Evolutionary conservation across 1,140 invertebrate genomes (phyloP).

Genomic region (Cylas formicarius): DNA sequence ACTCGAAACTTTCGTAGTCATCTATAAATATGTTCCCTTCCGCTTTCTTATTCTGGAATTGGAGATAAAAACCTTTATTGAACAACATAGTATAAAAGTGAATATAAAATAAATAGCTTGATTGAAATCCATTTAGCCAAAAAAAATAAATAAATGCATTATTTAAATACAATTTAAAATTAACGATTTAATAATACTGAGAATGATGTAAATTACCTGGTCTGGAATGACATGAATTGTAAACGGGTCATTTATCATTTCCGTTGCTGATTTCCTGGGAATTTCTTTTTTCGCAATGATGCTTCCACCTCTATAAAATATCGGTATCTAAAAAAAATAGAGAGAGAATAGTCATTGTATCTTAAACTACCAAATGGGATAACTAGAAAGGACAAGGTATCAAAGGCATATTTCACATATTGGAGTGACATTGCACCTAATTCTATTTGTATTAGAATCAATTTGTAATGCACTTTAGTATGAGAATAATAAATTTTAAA

Average conservation of each 20-base stretch:
- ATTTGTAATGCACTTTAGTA: too few species aligned
- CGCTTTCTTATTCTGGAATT: slow-evolving; percentile 10
- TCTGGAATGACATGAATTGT: slow-evolving; percentile 15
- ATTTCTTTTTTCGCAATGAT: slow-evolving; percentile 86
- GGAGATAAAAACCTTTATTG: too few species aligned
- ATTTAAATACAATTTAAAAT: neutral
- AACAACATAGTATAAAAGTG: too few species aligned
- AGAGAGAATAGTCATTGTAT: too few species aligned
- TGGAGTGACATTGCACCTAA: too few species aligned
- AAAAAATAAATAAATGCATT: neutral
- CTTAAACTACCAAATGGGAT: too few species aligned
- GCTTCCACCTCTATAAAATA: slow-evolving; percentile 86
- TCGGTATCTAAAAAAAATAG: slow-evolving; percentile 64
- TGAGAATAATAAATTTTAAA: neutral
- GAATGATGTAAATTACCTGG: slow-evolving; percentile 2
- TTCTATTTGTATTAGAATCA: too few species aligned
- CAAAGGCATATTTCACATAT: too few species aligned
- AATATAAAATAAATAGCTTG: too few species aligned
- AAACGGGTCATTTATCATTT: slow-evolving; percentile 34
- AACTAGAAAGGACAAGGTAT: too few species aligned
- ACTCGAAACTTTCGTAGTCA: slow-evolving; percentile 17
- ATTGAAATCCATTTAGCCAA: too few species aligned
- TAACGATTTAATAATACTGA: neutral
- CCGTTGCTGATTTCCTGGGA: slow-evolving; percentile 12
- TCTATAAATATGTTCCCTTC: slow-evolving; percentile 15